These are phyloP conservation scores for Sycophila sp. DNA, from an alignment of 1,140 invertebrate genomes.

Conservation along the genomic window DNA sequence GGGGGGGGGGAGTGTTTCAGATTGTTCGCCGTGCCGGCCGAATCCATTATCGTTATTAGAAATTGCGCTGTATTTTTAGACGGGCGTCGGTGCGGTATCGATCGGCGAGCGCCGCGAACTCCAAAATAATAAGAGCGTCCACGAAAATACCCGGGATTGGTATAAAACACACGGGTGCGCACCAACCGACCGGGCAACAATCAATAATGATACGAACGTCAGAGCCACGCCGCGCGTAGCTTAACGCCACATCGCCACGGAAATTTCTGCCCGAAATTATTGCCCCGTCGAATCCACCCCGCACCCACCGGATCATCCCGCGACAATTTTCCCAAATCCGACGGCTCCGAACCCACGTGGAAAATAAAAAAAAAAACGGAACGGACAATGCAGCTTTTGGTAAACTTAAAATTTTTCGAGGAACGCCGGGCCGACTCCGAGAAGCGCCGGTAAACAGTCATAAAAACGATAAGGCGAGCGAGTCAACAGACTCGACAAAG, in stretches of 20 bases:
- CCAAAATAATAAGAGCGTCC: constrained; percentile 1
- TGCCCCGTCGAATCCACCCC: too few species aligned
- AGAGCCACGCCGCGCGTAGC: too few species aligned
- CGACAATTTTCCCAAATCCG: too few species aligned
- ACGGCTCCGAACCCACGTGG: too few species aligned
- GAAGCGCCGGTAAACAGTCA: constrained; percentile 23
- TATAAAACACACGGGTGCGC: not conserved
- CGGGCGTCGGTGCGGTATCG: not conserved
- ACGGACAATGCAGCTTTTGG: too few species aligned
- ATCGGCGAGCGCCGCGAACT: not conserved
- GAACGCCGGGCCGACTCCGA: not conserved
- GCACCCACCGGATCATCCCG: too few species aligned
- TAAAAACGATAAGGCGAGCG: not conserved
- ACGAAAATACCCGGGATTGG: constrained; percentile 4
- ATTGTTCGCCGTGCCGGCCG: too few species aligned
- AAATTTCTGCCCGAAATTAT: too few species aligned
- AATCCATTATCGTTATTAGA: not conserved
- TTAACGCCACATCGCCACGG: too few species aligned
- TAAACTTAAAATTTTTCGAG: not conserved
- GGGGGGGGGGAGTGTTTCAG: too few species aligned
- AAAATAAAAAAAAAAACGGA: too few species aligned
- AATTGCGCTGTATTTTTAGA: not conserved
- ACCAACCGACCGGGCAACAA: not conserved
- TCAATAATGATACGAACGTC: constrained; percentile 19
- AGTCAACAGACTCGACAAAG: constrained; percentile 11